phyloP scores from a whole-genome alignment of 1,140 invertebrate species.

The Trichonephila clavata region DNA sequence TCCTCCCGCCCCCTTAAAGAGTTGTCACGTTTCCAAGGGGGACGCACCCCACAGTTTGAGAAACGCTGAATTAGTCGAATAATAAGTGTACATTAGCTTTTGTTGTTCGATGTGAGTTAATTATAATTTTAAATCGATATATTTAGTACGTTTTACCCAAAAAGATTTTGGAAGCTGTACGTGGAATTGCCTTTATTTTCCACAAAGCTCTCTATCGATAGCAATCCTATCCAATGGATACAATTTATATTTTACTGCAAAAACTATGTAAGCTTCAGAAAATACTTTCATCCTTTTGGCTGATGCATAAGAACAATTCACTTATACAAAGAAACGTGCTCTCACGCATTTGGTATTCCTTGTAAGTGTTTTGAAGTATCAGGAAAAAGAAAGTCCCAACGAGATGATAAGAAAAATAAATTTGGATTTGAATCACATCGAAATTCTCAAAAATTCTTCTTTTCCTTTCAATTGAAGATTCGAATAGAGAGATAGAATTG shows the following conservation, averaged over 20 bases:
- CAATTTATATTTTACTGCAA: too few species aligned
- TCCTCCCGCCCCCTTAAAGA: too few species aligned
- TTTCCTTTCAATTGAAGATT: neutral
- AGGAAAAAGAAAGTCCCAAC: neutral
- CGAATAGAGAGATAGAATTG: neutral
- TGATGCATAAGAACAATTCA: constrained; percentile 25
- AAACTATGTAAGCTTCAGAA: neutral
- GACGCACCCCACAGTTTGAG: too few species aligned
- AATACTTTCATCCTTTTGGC: neutral
- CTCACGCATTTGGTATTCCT: constrained; percentile 30
- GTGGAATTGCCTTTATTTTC: too few species aligned
- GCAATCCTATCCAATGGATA: too few species aligned
- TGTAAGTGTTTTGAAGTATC: neutral
- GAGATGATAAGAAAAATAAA: constrained; percentile 32
- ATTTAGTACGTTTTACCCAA: too few species aligned
- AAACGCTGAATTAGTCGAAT: too few species aligned
- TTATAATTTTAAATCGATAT: too few species aligned
- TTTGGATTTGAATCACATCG: constrained; percentile 26
- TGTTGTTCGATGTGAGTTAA: too few species aligned
- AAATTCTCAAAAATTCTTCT: neutral
- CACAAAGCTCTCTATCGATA: too few species aligned
- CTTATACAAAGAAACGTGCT: constrained; percentile 2
- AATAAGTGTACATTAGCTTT: too few species aligned
- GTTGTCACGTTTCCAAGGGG: too few species aligned
- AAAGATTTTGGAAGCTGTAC: neutral